Base-by-base conservation (phyloP, 2,888 invertebrate species). In the Drosophila cracens region DNA sequence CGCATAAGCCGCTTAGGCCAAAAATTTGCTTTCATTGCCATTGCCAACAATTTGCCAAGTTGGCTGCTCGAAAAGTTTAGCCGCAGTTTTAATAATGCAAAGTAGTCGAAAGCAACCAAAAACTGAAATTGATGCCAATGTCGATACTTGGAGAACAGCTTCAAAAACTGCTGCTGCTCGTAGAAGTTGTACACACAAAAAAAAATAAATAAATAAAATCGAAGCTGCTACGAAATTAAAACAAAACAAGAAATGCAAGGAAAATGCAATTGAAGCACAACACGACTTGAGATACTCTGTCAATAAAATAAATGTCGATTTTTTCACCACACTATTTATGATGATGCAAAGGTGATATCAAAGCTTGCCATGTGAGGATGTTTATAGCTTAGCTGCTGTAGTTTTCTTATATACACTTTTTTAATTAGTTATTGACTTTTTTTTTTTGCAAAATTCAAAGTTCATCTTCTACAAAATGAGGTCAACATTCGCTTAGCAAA, bases 21-120 rank as follows among this genome's bases (percentile, higher is more conserved):
- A 52, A 73, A 51, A 65, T 81, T 36, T 63, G 64, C 63, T 62
- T 73, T 72, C 70, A 76, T 59, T 70, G 67, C 70, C 73, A 68
- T 63, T 61, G 70, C 59, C 62, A 56, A 43, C 61, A 67, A 61
- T 52, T 4, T 63, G 63, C 48, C 4, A 78, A 79, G 76, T 64
- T 82, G 63, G 51, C 65, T 68, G 62, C 73, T 63, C 49, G 70
- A 78, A 86, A 84, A 86, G 76, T 84, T 84, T 62, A 58, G 74
- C 69, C 76, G 86, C 81, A 88, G 79, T 89, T 76, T 72, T 76
- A 83, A 86, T 89, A 83, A 81, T 74, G 70, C 81, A 78, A 72
- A 89, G 89, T 81, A 84, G 73, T 71, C 74, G 60, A 72, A 81
- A 38, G 60, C 71, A 49, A 48, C 60, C 76, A 62, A 76, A 84